Percentiles rank a stretch among this genome's conserved stretches.
phyloP scores from a whole-genome alignment of 2,113 vertebrate species.

The Pseudopipra pipra region DNA sequence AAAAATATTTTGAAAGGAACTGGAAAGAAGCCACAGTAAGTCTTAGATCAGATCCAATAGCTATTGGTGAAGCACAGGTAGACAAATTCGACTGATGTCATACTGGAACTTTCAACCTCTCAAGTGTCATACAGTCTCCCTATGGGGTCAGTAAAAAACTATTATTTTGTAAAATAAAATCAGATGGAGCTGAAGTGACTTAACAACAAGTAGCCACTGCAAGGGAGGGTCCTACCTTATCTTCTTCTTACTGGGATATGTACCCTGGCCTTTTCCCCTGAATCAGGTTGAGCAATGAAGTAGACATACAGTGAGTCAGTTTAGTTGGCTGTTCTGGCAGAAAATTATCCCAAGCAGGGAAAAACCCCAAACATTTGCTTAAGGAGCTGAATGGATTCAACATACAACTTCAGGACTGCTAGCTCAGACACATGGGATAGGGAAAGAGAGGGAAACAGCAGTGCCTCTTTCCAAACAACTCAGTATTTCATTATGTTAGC shows the following conservation, averaged over 20 bases:
- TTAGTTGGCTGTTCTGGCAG: not conserved
- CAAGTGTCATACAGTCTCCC: not conserved
- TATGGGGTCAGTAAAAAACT: not conserved
- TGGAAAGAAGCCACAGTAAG: not conserved
- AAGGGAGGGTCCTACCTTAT: not conserved
- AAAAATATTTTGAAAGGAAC: not conserved
- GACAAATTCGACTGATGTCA: not conserved
- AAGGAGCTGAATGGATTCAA: not conserved
- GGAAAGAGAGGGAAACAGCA: not conserved
- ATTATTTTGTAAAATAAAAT: not conserved
- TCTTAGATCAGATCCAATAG: not conserved
- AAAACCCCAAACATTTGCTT: not conserved
- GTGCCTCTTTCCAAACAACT: not conserved
- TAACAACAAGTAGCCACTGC: not conserved
- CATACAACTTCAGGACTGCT: not conserved
- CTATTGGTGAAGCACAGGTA: not conserved
- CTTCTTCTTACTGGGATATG: not conserved
- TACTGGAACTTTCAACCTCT: not conserved
- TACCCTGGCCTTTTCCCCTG: not conserved
- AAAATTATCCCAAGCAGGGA: not conserved
- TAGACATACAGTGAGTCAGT: not conserved
- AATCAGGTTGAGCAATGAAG: not conserved
- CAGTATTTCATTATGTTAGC: not conserved
- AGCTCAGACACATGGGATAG: not conserved
- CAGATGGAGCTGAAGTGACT: not conserved